phyloP scores from a whole-genome alignment of 2,888 invertebrate species.

The Zygothrica quintamaculata region DNA sequence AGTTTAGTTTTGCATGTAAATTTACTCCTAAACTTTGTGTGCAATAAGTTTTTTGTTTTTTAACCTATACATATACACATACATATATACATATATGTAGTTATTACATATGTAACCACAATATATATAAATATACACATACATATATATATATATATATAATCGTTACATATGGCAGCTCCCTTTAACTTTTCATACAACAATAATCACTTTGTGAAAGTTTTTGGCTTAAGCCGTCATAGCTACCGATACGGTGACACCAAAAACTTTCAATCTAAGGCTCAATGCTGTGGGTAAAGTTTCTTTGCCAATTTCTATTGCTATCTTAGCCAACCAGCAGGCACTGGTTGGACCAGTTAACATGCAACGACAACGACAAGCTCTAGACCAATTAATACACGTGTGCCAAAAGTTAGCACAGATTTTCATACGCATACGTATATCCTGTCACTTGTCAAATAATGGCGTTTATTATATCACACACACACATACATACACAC shows the following conservation, averaged over 20 bases:
- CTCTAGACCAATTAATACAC: constrained; percentile 64
- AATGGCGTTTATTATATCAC: constrained; percentile 62
- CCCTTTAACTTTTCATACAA: constrained; percentile 72
- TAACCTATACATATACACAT: constrained; percentile 12
- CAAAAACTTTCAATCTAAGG: constrained; percentile 52
- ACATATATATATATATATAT: constrained; percentile 7
- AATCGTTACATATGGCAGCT: constrained; percentile 27
- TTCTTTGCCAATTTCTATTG: too few relatives aligned
- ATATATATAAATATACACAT: constrained; percentile 25
- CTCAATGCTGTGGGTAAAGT: constrained; percentile 58
- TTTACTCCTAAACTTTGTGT: constrained; percentile 33
- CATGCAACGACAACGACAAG: too few relatives aligned
- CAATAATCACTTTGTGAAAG: constrained; percentile 78
- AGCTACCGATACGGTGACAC: constrained; percentile 75
- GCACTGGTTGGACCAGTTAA: constrained; percentile 44
- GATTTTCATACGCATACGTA: constrained; percentile 29
- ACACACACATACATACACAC: too few relatives aligned
- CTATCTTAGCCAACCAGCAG: constrained; percentile 52
- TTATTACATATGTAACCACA: not conserved
- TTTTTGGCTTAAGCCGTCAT: constrained; percentile 71
- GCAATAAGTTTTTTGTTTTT: constrained; percentile 52
- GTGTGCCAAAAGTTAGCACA: constrained; percentile 43
- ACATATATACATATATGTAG: constrained; percentile 5
- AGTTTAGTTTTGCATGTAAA: constrained; percentile 56
- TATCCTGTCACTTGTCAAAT: constrained; percentile 38